Evolutionary conservation across 2,113 vertebrate species (phyloP).

Genomic region (Struthidea cinerea): DNA sequence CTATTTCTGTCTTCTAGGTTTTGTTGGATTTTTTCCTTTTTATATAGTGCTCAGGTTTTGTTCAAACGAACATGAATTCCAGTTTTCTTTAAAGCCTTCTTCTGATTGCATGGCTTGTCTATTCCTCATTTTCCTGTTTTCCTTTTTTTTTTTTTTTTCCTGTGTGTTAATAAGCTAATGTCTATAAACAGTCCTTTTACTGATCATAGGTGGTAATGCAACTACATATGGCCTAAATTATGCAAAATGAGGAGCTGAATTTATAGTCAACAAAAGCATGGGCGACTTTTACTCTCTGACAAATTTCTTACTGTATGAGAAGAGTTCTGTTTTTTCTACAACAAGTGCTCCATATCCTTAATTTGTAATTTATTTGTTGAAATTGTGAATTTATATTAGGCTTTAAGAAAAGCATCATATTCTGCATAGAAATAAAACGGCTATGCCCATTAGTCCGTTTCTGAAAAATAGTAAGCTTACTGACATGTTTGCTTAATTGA

Average conservation of each 20-base stretch:
- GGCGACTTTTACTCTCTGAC: not conserved
- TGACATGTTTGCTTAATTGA: not conserved
- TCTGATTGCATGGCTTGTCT: not conserved
- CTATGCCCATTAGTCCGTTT: not conserved
- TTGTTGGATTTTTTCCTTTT: not conserved
- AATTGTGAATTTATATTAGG: not conserved
- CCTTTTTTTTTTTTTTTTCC: rapidly evolving
- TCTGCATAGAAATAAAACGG: not conserved
- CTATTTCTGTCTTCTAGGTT: not conserved
- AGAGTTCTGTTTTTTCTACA: not conserved
- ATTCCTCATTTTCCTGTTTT: not conserved
- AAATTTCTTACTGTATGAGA: not conserved
- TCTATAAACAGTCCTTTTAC: not conserved
- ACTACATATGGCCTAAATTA: not conserved
- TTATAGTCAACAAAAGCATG: not conserved
- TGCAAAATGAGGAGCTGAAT: not conserved
- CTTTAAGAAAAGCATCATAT: not conserved
- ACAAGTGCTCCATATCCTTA: not conserved
- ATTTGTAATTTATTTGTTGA: not conserved
- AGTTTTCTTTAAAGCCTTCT: not conserved
- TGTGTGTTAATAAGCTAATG: not conserved
- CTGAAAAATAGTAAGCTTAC: not conserved
- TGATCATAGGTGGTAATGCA: not conserved
- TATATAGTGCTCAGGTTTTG: not conserved
- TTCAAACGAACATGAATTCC: not conserved